Conservation (phyloP, 2,888 invertebrate genomes). For the Drosophila niveifrons region DNA sequence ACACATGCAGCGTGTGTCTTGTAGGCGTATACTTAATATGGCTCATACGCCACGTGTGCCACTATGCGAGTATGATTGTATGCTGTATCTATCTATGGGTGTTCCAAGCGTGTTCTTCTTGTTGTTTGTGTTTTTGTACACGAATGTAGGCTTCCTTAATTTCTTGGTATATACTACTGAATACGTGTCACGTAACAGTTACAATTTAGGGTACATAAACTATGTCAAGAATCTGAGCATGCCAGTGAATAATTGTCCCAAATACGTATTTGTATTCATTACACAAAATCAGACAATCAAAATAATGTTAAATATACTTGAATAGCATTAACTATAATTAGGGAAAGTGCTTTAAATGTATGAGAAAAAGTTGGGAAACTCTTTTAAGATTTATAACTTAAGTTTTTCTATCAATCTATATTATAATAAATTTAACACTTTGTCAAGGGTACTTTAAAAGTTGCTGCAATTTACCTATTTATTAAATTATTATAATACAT, state of each 20-base stretch:
- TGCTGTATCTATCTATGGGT: constrained; percentile 10
- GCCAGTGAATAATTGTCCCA: not conserved
- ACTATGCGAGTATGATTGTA: not conserved
- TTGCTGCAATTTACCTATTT: not conserved
- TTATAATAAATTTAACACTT: too few species aligned
- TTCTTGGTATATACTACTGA: constrained; percentile 14
- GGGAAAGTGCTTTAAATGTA: not conserved
- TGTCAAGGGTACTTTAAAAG: not conserved
- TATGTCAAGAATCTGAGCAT: constrained; percentile 20
- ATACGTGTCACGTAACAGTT: constrained; percentile 33
- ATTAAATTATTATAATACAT: not conserved
- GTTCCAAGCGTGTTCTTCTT: constrained; percentile 1
- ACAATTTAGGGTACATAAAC: constrained; percentile 27
- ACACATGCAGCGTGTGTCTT: constrained; percentile 40
- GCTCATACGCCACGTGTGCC: constrained; percentile 52
- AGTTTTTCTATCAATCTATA: too few species aligned
- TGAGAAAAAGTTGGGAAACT: not conserved
- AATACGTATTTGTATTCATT: not conserved
- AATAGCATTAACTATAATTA: not conserved
- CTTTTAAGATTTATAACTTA: too few species aligned
- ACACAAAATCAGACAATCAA: not conserved
- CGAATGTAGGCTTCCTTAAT: constrained; percentile 15
- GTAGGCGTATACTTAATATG: constrained; percentile 78
- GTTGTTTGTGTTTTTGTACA: not conserved
- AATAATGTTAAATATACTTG: not conserved